These are phyloP conservation scores for Rhagophthalmus giganteus DNA, from an alignment of 2,888 invertebrate genomes.

Conservation along the genomic window DNA sequence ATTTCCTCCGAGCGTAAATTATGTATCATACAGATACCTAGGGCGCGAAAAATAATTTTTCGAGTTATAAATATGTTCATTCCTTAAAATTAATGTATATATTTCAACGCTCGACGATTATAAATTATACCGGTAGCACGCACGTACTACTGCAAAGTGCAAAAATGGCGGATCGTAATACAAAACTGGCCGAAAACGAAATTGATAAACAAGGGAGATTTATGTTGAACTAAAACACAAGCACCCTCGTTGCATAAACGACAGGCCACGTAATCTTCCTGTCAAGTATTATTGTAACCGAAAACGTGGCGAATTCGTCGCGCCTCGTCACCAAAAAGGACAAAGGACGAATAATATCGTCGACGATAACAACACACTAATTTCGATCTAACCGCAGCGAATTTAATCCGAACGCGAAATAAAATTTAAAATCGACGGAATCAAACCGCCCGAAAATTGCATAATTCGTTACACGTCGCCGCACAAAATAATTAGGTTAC, in stretches of 20 bases:
- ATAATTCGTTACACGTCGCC: background rate
- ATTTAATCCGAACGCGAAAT: background rate
- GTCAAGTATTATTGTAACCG: conserved; percentile 21
- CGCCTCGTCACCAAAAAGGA: background rate
- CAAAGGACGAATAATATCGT: too few species aligned
- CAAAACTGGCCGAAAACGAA: too few species aligned
- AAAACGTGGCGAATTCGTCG: conserved; percentile 16
- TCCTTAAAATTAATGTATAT: background rate
- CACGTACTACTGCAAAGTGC: background rate
- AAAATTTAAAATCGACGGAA: background rate
- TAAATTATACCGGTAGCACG: background rate
- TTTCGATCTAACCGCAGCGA: background rate
- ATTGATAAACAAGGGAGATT: conserved; percentile 21
- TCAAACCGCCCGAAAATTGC: background rate
- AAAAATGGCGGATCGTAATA: background rate
- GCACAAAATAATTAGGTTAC: background rate
- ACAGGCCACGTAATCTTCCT: conserved; percentile 20
- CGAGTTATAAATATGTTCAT: background rate
- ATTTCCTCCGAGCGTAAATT: too few species aligned
- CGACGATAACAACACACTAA: background rate
- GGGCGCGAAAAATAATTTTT: background rate
- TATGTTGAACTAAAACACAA: conserved; percentile 16
- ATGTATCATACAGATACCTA: background rate
- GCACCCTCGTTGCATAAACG: conserved; percentile 18
- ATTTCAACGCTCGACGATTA: background rate